Percentiles rank a stretch among this genome's conserved stretches.
These are phyloP conservation scores for Spodoptera littoralis DNA, from an alignment of 2,888 invertebrate species.

Conservation along the genomic window DNA sequence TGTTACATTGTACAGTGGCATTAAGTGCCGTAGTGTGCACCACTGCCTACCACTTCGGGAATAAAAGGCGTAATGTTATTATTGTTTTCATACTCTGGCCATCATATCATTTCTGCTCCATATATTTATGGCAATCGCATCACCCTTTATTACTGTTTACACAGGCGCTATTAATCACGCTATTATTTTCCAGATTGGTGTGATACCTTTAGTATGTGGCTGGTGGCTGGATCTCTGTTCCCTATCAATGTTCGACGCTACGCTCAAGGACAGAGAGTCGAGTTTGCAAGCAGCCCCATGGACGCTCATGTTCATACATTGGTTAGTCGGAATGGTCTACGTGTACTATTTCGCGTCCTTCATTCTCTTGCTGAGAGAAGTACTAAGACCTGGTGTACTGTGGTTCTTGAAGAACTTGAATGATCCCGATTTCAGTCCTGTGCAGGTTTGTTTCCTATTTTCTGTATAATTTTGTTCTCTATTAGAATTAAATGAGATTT, in stretches of 20 bases:
- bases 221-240: slow-evolving; percentile 99
- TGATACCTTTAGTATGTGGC: slow-evolving; percentile 98
- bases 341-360: slow-evolving; percentile 99
- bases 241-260: slow-evolving; percentile 96
- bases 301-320: slow-evolving; percentile 99
- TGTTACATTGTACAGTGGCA: no score
- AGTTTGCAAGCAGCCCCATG: slow-evolving; percentile 97
- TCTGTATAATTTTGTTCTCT: background rate
- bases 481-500: no score
- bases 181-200: slow-evolving; percentile 91
- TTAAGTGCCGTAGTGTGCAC: no score
- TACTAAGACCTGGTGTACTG: slow-evolving; percentile 97
- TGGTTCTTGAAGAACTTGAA: slow-evolving; percentile 99
- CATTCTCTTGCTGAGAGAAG: slow-evolving; percentile 96
- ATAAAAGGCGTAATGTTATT: no score
- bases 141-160: no score
- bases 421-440: slow-evolving; percentile 99
- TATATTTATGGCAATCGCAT: no score
- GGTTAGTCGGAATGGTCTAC: slow-evolving; percentile 99
- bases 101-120: no score
- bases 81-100: no score
- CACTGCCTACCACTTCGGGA: no score
- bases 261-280: slow-evolving; percentile 95
- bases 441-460: slow-evolving; percentile 90
- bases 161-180: no score